Evolutionary conservation across 2,797 vertebrate species (phyloP).

Genomic region (Malurus splendens): DNA sequence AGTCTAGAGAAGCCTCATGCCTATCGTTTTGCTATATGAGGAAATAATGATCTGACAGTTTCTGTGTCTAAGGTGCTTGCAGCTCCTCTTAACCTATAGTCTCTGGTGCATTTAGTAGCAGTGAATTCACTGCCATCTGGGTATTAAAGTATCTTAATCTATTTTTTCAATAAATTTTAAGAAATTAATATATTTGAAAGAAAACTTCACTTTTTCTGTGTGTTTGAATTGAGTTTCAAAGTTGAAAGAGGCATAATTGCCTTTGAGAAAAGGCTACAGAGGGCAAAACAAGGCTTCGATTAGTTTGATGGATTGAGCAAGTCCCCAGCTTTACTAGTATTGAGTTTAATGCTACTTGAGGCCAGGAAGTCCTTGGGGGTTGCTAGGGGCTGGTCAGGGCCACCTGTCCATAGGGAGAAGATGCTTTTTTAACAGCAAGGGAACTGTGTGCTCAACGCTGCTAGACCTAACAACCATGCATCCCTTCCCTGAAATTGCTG

Average conservation of each 20-base stretch:
- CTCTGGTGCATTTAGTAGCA: background rate
- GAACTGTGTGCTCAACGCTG: background rate
- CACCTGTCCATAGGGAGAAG: background rate
- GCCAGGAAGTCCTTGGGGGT: background rate
- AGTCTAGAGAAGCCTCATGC: background rate
- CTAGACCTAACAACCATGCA: background rate
- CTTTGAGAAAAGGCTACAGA: background rate
- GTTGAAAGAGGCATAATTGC: background rate
- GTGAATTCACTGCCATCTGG: background rate
- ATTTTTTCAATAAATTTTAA: background rate
- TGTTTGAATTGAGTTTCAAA: background rate
- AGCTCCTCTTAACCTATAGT: background rate
- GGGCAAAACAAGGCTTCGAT: background rate
- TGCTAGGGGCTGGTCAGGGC: background rate
- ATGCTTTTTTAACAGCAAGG: background rate
- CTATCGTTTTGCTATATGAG: background rate
- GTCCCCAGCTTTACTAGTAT: background rate
- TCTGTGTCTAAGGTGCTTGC: background rate
- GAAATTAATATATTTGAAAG: background rate
- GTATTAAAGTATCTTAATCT: background rate
- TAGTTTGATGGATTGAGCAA: background rate
- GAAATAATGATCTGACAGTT: background rate
- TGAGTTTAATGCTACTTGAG: background rate
- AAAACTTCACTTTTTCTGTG: background rate
- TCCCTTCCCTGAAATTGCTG: background rate